Evolutionary conservation across 2,888 invertebrate genomes (phyloP).

Genomic region (Sipha maydis): DNA sequence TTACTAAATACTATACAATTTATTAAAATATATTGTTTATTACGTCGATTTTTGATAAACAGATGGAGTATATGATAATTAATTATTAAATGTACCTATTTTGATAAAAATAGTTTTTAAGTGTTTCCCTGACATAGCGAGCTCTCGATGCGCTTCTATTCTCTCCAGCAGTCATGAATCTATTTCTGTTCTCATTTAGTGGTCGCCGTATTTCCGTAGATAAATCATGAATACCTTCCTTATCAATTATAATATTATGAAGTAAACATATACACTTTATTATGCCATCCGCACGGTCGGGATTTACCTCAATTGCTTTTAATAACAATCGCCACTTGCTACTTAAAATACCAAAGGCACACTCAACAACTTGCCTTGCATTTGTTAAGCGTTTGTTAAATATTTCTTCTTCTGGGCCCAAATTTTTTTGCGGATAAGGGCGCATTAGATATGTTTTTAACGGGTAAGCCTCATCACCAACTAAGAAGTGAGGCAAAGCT

Average conservation of each 20-base stretch:
- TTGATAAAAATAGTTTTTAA: conserved; percentile 32
- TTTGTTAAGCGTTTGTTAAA: conserved; percentile 57
- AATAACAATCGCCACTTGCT: conserved; percentile 60
- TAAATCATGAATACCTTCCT: conserved; percentile 42
- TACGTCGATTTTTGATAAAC: conserved; percentile 19
- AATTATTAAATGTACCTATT: conserved; percentile 33
- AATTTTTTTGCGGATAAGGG: conserved; percentile 45
- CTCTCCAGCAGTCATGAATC: conserved; percentile 5
- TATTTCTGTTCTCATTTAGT: background rate
- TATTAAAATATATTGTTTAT: conserved; percentile 25
- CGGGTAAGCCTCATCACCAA: conserved; percentile 62
- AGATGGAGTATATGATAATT: conserved; percentile 23
- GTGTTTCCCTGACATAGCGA: conserved; percentile 6
- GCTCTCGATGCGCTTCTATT: conserved; percentile 28
- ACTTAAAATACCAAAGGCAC: conserved; percentile 60
- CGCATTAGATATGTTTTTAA: conserved; percentile 54
- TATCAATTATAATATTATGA: conserved; percentile 59
- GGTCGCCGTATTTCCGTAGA: conserved; percentile 18
- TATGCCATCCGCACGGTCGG: conserved; percentile 45
- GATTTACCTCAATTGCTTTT: conserved; percentile 54
- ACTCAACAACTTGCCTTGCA: conserved; percentile 60
- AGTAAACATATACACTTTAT: conserved; percentile 60
- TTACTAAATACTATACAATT: conserved; percentile 23
- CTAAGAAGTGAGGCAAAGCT: conserved; percentile 60
- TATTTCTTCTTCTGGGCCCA: conserved; percentile 45